A percentile compares a stretch with the other conserved stretches of the same genome.
These are phyloP conservation scores for Pyrrhosoma nymphula DNA, from an alignment of 2,888 invertebrate species.

Conservation along the genomic window DNA sequence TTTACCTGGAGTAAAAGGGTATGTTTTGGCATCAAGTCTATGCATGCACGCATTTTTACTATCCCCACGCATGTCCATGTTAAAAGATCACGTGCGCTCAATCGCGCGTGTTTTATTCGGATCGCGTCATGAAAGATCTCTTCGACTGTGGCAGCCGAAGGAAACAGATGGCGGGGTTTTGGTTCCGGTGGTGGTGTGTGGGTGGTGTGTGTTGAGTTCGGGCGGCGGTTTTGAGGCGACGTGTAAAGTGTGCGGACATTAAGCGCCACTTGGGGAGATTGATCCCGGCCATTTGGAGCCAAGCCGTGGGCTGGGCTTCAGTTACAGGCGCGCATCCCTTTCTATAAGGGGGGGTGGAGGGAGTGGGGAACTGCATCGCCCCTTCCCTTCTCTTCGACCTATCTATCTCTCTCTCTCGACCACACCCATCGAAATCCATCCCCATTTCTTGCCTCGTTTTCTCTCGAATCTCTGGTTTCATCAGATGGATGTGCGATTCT, in stretches of 20 bases:
- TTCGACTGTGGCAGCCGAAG: background rate
- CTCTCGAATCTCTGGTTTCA: too few species aligned
- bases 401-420: background rate
- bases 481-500: too few species aligned
- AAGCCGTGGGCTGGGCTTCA: background rate
- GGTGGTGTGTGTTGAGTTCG: background rate
- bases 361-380: too few species aligned
- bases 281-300: constrained; percentile 34
- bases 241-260: constrained; percentile 49
- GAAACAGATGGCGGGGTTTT: background rate
- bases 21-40: too few species aligned
- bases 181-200: too few species aligned
- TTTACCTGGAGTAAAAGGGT: too few species aligned
- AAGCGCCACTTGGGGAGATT: constrained; percentile 42
- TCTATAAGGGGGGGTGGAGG: too few species aligned
- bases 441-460: background rate
- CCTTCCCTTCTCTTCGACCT: background rate
- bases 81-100: too few species aligned
- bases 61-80: too few species aligned
- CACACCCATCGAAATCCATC: background rate
- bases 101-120: too few species aligned
- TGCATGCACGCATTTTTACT: too few species aligned
- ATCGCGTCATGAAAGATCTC: too few species aligned
- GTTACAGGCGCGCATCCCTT: background rate
- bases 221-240: background rate